phyloP scores from a whole-genome alignment of 2,113 vertebrate genomes.

The Tor tambroides region DNA sequence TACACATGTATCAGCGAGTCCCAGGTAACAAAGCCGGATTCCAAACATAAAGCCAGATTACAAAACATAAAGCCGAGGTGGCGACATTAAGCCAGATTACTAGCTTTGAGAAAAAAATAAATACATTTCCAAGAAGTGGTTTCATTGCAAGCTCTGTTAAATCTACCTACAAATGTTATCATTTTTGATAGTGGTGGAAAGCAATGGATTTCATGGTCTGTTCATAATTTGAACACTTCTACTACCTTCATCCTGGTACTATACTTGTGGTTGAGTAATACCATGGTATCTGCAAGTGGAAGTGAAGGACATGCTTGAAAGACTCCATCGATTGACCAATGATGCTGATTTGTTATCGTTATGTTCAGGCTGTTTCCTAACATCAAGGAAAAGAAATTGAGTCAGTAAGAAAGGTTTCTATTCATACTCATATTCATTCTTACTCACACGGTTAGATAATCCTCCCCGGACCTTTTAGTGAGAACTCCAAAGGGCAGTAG shows the following conservation, averaged over 20 bases:
- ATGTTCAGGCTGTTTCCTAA: background rate
- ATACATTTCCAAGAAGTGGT: conserved; percentile 13
- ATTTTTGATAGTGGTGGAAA: background rate
- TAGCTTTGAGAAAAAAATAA: conserved; percentile 4
- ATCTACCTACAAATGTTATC: background rate
- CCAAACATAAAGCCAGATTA: conserved; percentile 65
- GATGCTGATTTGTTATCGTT: background rate
- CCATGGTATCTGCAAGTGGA: background rate
- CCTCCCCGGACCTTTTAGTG: conserved; percentile 16
- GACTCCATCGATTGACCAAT: background rate
- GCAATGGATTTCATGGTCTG: background rate
- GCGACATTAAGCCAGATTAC: conserved; percentile 26
- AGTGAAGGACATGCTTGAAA: background rate
- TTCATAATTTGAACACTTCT: background rate
- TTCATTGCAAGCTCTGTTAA: background rate
- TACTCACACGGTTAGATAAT: conserved; percentile 2
- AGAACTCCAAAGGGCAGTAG: conserved; percentile 7
- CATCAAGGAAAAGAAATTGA: background rate
- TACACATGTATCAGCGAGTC: conserved; percentile 62
- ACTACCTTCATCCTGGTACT: background rate
- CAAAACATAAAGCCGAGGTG: conserved; percentile 39
- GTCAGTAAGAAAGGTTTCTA: background rate
- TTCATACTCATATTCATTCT: background rate
- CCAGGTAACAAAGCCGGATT: conserved; percentile 58
- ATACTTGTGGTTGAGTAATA: background rate